Conservation (phyloP, 2,888 invertebrate genomes). For the Drosophila anceps region DNA sequence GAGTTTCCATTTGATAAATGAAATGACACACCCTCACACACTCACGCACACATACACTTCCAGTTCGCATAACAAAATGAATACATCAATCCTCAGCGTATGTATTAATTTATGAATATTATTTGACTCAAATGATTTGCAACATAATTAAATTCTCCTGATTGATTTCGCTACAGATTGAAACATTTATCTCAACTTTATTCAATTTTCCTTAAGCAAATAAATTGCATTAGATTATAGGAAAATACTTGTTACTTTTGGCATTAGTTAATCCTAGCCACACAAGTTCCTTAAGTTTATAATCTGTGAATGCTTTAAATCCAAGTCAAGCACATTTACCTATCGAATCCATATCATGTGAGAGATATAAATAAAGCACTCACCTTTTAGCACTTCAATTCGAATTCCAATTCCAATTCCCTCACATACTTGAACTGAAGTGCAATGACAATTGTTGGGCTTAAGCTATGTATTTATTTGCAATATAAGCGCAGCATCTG, state of each 20-base stretch:
- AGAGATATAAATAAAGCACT: background rate
- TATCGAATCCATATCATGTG: background rate
- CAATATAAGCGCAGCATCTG: slow-evolving; percentile 3
- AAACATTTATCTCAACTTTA: background rate
- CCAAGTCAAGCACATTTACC: background rate
- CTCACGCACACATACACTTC: slow-evolving; percentile 13
- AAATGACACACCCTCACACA: slow-evolving; percentile 45
- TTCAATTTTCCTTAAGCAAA: background rate
- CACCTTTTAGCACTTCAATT: background rate
- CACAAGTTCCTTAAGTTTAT: background rate
- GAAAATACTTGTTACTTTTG: background rate
- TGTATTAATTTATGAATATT: slow-evolving; percentile 18
- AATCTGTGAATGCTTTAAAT: background rate
- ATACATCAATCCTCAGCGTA: slow-evolving; percentile 35
- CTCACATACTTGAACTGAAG: background rate
- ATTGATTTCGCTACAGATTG: slow-evolving; percentile 7
- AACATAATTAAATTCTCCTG: slow-evolving; percentile 13
- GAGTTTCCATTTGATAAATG: slow-evolving; percentile 66
- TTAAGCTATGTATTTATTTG: slow-evolving; percentile 4
- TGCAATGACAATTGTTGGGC: slow-evolving; percentile 12
- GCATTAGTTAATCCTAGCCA: background rate
- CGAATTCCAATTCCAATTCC: background rate
- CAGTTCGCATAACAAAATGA: slow-evolving; percentile 23
- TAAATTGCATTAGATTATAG: background rate
- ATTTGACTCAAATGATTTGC: slow-evolving; percentile 14